Conservation (phyloP, 2,888 invertebrate species). For the Acronicta psi region DNA sequence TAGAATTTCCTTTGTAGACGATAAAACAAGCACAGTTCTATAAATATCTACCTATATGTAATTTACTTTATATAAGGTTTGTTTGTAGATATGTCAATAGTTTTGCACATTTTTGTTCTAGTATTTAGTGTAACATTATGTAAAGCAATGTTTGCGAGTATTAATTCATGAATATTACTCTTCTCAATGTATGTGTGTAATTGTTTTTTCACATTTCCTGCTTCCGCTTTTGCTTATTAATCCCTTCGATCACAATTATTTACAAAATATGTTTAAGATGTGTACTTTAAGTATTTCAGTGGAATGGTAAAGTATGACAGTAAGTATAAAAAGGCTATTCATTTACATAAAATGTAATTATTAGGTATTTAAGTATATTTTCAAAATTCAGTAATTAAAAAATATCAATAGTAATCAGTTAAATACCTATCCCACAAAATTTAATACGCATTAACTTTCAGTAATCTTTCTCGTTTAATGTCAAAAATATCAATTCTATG, state of each 20-base stretch:
- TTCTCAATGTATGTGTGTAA: slow-evolving; percentile 51
- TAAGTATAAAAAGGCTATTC: slow-evolving; percentile 10
- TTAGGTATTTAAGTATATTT: too few species aligned
- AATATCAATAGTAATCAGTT: too few species aligned
- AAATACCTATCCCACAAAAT: too few species aligned
- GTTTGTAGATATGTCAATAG: slow-evolving; percentile 43
- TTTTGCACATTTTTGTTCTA: slow-evolving; percentile 28
- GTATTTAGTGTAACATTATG: slow-evolving; percentile 44
- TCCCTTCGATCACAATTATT: slow-evolving; percentile 28
- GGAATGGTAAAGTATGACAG: slow-evolving; percentile 51
- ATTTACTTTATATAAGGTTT: slow-evolving; percentile 13
- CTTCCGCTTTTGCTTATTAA: slow-evolving; percentile 76
- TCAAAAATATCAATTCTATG: not conserved
- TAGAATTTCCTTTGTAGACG: slow-evolving; percentile 38
- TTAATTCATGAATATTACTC: slow-evolving; percentile 43
- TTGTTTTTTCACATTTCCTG: slow-evolving; percentile 71
- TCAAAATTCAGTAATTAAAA: too few species aligned
- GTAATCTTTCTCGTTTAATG: not conserved
- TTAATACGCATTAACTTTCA: too few species aligned
- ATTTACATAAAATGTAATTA: not conserved
- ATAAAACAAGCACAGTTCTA: slow-evolving; percentile 18
- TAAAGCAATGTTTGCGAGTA: slow-evolving; percentile 62
- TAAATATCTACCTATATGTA: slow-evolving; percentile 6
- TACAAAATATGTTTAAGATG: slow-evolving; percentile 20
- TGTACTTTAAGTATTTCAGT: slow-evolving; percentile 36